These are phyloP conservation scores for Cervus canadensis DNA, from an alignment of 2,113 vertebrate genomes.

Conservation along the genomic window DNA sequence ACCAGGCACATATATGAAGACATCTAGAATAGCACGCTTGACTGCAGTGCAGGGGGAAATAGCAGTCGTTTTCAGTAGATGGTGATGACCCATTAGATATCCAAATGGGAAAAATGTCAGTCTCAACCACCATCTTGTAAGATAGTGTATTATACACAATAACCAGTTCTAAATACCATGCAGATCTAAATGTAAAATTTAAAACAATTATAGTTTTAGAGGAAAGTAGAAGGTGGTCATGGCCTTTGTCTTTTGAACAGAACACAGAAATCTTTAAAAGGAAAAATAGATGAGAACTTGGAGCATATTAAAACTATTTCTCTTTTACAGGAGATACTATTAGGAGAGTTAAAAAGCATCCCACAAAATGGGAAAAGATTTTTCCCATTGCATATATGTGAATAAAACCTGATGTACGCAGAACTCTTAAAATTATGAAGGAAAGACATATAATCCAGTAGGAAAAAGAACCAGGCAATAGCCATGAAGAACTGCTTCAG, in stretches of 20 bases:
- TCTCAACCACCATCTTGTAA: not conserved
- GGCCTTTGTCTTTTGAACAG: not conserved
- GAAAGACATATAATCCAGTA: not conserved
- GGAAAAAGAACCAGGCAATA: not conserved
- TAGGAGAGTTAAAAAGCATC: not conserved
- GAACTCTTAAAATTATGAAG: not conserved
- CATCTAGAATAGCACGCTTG: accelerated
- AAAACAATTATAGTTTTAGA: not conserved
- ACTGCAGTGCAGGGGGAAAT: accelerated
- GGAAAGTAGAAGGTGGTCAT: not conserved
- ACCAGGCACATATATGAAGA: not conserved
- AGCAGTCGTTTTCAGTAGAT: not conserved
- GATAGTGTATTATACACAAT: not conserved
- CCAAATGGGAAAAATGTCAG: not conserved
- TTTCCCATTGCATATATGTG: not conserved
- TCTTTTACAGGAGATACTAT: not conserved
- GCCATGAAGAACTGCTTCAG: not conserved
- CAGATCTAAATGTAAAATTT: not conserved
- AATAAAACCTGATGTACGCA: not conserved
- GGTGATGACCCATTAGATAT: not conserved
- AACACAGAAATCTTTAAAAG: not conserved
- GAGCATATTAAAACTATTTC: not conserved
- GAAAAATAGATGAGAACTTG: not conserved
- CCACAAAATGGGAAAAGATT: not conserved
- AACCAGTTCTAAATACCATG: not conserved